Conservation (phyloP, 2,888 invertebrate species). For the Capitulum mitella region DNA sequence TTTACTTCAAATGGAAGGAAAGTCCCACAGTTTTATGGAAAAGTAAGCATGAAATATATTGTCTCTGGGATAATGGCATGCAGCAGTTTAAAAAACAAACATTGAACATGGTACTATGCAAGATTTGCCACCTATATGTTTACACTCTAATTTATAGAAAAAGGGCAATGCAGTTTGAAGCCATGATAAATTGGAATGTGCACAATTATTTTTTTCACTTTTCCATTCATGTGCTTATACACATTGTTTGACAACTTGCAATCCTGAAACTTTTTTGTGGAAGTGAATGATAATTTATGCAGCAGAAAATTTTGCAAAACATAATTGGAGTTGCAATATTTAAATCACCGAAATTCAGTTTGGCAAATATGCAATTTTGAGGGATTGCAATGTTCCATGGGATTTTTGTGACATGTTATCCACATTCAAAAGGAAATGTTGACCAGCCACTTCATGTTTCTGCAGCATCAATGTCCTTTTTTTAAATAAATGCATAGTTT, state of each 20-base stretch:
- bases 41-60: conserved; percentile 52
- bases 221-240: not conserved
- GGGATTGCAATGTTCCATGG: not conserved
- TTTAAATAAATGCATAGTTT: not conserved
- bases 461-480: not conserved
- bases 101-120: too few relatives aligned
- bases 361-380: not conserved
- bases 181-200: too few relatives aligned
- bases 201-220: not conserved
- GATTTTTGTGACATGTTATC: too few relatives aligned
- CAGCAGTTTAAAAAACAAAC: too few relatives aligned
- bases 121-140: too few relatives aligned
- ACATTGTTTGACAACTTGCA: not conserved
- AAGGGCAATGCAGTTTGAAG: too few relatives aligned
- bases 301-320: not conserved
- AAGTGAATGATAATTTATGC: not conserved
- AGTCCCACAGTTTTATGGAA: conserved; percentile 92
- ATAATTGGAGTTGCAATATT: not conserved
- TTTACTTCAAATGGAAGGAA: conserved; percentile 59
- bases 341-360: not conserved
- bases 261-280: not conserved
- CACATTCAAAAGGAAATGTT: not conserved
- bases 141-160: too few relatives aligned
- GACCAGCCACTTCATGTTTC: not conserved
- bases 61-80: not conserved